Base-by-base conservation (phyloP, 1,140 invertebrate genomes). In the Drosophila truncata region DNA sequence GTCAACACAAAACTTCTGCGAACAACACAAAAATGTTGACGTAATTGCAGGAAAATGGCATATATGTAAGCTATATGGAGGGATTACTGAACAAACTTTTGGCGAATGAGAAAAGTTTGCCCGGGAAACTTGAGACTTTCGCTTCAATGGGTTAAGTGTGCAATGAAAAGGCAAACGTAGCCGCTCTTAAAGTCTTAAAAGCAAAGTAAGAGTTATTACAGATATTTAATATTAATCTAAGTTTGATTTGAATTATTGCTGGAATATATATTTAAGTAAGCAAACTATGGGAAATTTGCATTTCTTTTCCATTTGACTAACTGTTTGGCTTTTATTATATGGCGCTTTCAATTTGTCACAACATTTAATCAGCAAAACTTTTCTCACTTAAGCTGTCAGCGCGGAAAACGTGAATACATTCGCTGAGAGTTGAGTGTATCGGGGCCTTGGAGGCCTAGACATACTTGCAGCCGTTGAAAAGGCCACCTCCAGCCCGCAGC, bases 311-410 rank as follows among this genome's bases (percentile, higher is more conserved):
- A 6, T 3, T 61, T 61, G 20, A 23, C 16, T 20, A 35, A 55
- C 20, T 37, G 29, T 37, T 41, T 11, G 14, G 14, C 3, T 25
- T 49, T 39, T 11, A 69, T 42, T 29, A 57, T 33, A 55, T 67
- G 65, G 63, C 83, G 74, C 69, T 44, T 78, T 71, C 72, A 75
- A 88, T 88, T 88, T 88, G 84, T 88, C 84, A 88, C 83, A 75
- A 72, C 62, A 78, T 90, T 88, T 88, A 88, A 88, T 88, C 84
- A 88, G 84, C 85, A 78, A 88, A 78, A 84, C 77, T 90, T 88
- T 84, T 88, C 84, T 88, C 84, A 88, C 84, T 88, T 90, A 88
- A 87, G 80, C 84, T 87, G 84, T 87, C 84, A 81, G 74, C 82
- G 65, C 41, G 57, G 62, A 80, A 85, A 85, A 86, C 82, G 71